Evolutionary conservation across 2,797 vertebrate species (phyloP).

Genomic region (Hypotaenidia okinawae): DNA sequence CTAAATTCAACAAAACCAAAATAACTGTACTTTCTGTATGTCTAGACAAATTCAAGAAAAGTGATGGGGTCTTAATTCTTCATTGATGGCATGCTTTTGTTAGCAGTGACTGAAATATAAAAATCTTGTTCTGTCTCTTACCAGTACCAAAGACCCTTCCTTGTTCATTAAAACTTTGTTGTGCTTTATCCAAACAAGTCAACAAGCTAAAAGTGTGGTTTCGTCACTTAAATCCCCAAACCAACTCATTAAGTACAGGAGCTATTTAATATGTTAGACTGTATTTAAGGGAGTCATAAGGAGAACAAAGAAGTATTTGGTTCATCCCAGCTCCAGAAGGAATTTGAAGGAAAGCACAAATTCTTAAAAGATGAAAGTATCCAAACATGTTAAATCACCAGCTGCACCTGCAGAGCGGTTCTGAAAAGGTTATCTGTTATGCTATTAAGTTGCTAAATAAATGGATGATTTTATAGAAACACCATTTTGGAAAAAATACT

Average conservation of each 20-base stretch:
- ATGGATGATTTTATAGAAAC: background rate
- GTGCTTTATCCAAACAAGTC: background rate
- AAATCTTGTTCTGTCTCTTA: background rate
- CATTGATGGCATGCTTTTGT: background rate
- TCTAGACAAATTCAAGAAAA: background rate
- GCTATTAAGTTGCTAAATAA: background rate
- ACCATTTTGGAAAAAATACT: background rate
- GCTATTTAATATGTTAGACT: conserved; percentile 2
- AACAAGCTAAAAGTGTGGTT: background rate
- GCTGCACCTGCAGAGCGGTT: background rate
- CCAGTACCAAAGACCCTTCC: background rate
- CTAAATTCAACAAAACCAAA: background rate
- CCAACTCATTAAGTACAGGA: background rate
- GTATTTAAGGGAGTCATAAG: background rate
- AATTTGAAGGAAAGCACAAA: background rate
- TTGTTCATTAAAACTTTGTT: background rate
- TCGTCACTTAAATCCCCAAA: background rate
- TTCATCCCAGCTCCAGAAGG: background rate
- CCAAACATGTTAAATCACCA: background rate
- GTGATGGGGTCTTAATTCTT: background rate
- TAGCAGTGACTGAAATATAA: background rate
- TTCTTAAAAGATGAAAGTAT: conserved; percentile 11
- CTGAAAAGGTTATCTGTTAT: background rate
- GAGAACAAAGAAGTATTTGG: background rate
- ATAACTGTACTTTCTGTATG: background rate